A percentile compares a stretch with the other conserved stretches of the same genome.
Conservation (phyloP, 2,113 vertebrate species). For the Urocitellus parryii region DNA sequence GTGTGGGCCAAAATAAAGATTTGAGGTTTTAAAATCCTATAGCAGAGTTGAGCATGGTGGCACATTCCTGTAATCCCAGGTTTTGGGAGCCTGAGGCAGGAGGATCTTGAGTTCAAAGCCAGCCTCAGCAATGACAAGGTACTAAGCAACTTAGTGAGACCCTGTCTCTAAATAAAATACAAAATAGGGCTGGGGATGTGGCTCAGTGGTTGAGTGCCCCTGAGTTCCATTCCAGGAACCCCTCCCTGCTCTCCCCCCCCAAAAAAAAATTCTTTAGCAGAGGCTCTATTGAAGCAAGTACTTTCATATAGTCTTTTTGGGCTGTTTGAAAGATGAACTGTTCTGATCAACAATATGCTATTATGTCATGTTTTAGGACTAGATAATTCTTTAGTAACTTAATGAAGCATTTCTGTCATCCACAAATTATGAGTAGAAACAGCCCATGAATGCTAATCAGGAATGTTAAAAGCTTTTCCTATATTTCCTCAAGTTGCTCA, state of each 20-base stretch:
- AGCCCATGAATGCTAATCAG: background rate
- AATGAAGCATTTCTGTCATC: background rate
- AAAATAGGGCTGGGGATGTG: too few species aligned
- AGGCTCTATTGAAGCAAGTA: background rate
- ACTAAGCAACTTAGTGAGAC: too few species aligned
- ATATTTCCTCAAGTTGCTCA: conserved; percentile 3
- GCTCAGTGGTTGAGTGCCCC: too few species aligned
- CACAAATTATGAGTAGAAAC: conserved; percentile 46
- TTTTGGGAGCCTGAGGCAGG: too few species aligned
- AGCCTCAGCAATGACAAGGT: too few species aligned
- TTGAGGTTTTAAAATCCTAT: conserved; percentile 35
- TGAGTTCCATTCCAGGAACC: too few species aligned
- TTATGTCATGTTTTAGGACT: background rate
- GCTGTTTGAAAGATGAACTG: background rate
- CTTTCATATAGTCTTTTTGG: background rate
- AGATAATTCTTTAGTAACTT: conserved; percentile 37
- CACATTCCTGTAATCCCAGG: too few species aligned
- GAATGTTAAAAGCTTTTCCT: background rate
- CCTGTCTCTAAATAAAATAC: too few species aligned
- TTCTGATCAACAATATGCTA: background rate
- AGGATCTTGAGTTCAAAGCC: too few species aligned
- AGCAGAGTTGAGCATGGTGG: background rate
- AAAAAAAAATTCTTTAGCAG: background rate
- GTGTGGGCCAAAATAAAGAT: background rate
- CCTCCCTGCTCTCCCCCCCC: too few species aligned